These are phyloP conservation scores for Auanema sp. DNA, from an alignment of 2,888 invertebrate species.

Conservation along the genomic window DNA sequence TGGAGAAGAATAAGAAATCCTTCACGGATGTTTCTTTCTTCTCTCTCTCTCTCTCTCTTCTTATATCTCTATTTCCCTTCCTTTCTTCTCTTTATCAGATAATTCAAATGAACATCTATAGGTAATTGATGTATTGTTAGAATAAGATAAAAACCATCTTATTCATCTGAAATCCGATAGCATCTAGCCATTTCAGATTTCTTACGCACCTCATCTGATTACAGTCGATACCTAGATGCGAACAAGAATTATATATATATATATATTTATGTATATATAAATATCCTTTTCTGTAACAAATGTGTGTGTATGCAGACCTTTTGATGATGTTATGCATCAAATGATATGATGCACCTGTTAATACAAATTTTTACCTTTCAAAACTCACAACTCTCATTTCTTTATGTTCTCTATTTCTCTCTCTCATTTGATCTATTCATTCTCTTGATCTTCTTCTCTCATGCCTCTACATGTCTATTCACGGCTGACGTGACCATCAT, in stretches of 20 bases:
- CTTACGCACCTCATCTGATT: conserved; percentile 12
- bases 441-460: neutral
- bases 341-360: conserved; percentile 7
- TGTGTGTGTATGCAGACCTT: conserved; percentile 16
- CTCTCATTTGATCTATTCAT: neutral
- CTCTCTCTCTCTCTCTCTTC: conserved; percentile 6
- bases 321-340: conserved; percentile 2
- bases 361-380: conserved; percentile 9
- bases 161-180: too few species aligned
- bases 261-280: neutral
- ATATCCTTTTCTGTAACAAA: too few species aligned
- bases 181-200: too few species aligned
- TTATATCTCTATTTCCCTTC: too few species aligned
- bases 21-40: too few species aligned
- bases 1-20: too few species aligned
- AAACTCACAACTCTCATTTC: neutral
- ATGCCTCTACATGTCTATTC: conserved; percentile 16
- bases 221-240: conserved; percentile 7
- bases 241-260: conserved; percentile 10
- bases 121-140: too few species aligned
- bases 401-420: neutral
- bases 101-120: conserved; percentile 3
- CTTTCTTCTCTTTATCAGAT: neutral
- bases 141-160: too few species aligned
- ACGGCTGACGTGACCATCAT: conserved; percentile 8